phyloP scores from a whole-genome alignment of 2,797 vertebrate genomes.

The Urophycis tenuis region DNA sequence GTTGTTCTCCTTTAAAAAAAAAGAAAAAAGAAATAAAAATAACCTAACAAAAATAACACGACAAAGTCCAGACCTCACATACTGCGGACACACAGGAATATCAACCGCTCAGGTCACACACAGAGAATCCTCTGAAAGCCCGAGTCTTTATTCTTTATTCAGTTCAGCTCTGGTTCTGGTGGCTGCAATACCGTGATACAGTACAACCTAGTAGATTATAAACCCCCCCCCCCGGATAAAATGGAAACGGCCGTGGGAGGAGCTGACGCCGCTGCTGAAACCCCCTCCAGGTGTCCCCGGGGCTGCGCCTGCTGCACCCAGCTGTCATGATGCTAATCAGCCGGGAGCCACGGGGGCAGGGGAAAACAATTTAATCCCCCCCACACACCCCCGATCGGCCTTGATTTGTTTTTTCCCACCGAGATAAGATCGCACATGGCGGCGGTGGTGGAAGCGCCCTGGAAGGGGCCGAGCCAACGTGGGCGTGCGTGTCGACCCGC shows the following conservation, averaged over 20 bases:
- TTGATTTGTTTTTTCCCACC: too few species aligned
- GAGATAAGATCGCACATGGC: too few species aligned
- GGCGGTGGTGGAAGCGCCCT: too few species aligned
- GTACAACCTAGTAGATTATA: constrained; percentile 28
- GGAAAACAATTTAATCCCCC: too few species aligned
- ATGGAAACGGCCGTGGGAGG: background rate
- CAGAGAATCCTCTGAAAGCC: constrained; percentile 37
- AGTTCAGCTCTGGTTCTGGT: constrained; percentile 47
- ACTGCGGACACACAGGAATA: constrained; percentile 8
- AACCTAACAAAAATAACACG: too few species aligned
- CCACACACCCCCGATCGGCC: too few species aligned
- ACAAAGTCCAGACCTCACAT: background rate
- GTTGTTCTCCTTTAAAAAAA: too few species aligned
- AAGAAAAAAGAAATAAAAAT: too few species aligned
- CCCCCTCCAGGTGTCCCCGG: constrained; percentile 8
- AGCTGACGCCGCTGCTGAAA: constrained; percentile 19
- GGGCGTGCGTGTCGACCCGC: background rate
- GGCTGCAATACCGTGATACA: constrained; percentile 36
- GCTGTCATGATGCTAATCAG: too few species aligned
- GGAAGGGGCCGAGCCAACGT: background rate
- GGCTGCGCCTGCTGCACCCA: background rate
- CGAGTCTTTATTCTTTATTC: constrained; percentile 43
- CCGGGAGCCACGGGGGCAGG: too few species aligned
- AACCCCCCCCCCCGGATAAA: constrained; percentile 8
- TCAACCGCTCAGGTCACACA: constrained; percentile 22